Percentiles rank a stretch among this genome's conserved stretches.
These are phyloP conservation scores for Drosophila ercepeae DNA, from an alignment of 1,140 invertebrate genomes.

Conservation along the genomic window DNA sequence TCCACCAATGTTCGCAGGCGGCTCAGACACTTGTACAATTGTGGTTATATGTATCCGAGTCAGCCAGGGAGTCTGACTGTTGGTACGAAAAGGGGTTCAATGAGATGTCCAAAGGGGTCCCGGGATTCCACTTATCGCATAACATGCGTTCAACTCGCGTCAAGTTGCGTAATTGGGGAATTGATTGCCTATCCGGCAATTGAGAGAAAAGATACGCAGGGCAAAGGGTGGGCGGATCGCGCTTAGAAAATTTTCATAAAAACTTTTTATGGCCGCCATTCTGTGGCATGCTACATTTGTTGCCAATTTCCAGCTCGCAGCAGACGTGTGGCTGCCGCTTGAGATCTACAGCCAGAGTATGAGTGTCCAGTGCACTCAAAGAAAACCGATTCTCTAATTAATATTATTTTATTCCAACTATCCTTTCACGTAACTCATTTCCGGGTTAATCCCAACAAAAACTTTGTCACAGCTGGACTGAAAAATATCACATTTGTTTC, in stretches of 20 bases:
- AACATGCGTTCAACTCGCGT: slow-evolving; percentile 16
- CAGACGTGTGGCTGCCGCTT: slow-evolving; percentile 40
- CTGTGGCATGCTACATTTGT: slow-evolving; percentile 66
- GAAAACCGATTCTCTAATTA: background rate
- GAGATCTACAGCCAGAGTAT: background rate
- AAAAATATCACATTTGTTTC: background rate
- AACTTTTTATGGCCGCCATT: slow-evolving; percentile 77
- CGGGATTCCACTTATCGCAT: slow-evolving; percentile 27
- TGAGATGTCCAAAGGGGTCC: background rate
- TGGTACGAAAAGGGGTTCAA: too few relatives aligned
- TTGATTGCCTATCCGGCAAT: slow-evolving; percentile 63
- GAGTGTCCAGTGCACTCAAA: slow-evolving; percentile 7
- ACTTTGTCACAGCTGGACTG: background rate
- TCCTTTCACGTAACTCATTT: background rate
- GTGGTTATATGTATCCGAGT: background rate
- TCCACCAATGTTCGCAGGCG: slow-evolving; percentile 9
- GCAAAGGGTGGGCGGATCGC: slow-evolving; percentile 14
- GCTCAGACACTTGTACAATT: background rate
- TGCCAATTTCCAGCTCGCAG: slow-evolving; percentile 57
- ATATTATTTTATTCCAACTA: background rate
- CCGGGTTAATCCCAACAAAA: background rate
- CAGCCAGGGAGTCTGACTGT: too few relatives aligned
- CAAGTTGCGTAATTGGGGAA: slow-evolving; percentile 68
- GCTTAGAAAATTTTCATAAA: slow-evolving; percentile 74
- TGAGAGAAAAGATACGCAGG: slow-evolving; percentile 14